phyloP scores from a whole-genome alignment of 2,113 vertebrate species.

The Myrmecobius fasciatus region DNA sequence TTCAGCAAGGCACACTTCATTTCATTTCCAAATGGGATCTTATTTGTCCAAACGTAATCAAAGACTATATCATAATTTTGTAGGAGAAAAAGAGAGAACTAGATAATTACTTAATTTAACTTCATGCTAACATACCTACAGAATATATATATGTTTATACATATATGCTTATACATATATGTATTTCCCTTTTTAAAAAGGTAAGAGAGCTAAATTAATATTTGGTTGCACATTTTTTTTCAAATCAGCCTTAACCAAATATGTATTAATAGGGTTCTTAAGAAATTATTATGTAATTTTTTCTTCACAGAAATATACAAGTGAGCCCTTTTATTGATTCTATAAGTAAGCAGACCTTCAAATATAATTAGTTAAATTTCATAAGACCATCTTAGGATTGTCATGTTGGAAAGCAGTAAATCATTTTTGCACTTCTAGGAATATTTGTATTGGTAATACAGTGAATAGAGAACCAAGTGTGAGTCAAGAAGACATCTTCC shows the following conservation, averaged over 20 bases:
- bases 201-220: too few relatives aligned
- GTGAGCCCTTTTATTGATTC: neutral
- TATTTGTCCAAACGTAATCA: slow-evolving; percentile 54
- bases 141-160: neutral
- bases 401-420: neutral
- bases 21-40: neutral
- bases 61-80: slow-evolving; percentile 45
- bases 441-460: neutral
- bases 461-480: too few relatives aligned
- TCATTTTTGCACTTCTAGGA: neutral
- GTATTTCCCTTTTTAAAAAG: too few relatives aligned
- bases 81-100: slow-evolving; percentile 40
- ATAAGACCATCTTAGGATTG: neutral
- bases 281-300: neutral
- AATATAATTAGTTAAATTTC: neutral
- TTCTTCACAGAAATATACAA: neutral
- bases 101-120: slow-evolving; percentile 42
- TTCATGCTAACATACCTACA: slow-evolving; percentile 30
- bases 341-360: neutral
- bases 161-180: too few relatives aligned
- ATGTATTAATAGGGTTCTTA: neutral
- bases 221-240: too few relatives aligned
- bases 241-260: neutral
- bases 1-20: slow-evolving; percentile 40
- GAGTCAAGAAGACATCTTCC: too few relatives aligned